These are phyloP conservation scores for Harpagoxenus sublaevis DNA, from an alignment of 2,888 invertebrate species.

Conservation along the genomic window DNA sequence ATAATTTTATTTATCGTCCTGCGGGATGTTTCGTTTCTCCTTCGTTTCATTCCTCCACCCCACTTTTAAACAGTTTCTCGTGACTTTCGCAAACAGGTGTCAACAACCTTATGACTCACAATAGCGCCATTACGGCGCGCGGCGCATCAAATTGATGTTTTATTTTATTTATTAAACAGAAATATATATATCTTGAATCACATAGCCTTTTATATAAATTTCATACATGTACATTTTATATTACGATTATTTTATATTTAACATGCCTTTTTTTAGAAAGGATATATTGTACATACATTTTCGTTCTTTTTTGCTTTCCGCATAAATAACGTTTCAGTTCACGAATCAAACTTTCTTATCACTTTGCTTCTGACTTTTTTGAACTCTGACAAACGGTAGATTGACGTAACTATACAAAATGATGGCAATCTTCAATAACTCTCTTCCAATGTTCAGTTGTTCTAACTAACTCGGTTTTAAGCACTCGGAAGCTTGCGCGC, in stretches of 20 bases:
- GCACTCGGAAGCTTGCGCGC: neutral
- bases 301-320: neutral
- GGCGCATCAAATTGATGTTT: conserved; percentile 54
- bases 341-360: neutral
- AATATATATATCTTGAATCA: neutral
- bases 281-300: neutral
- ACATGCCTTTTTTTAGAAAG: too few species aligned
- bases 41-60: neutral
- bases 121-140: conserved; percentile 28
- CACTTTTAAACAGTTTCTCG: conserved; percentile 40
- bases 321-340: neutral
- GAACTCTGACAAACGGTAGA: neutral
- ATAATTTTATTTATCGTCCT: conserved; percentile 70
- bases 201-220: too few species aligned
- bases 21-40: conserved; percentile 29
- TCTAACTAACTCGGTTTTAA: neutral
- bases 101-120: conserved; percentile 45
- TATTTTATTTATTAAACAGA: conserved; percentile 25
- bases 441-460: neutral
- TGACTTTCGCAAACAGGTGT: conserved; percentile 65
- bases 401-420: neutral
- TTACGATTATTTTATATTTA: too few species aligned
- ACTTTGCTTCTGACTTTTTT: neutral
- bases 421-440: conserved; percentile 10
- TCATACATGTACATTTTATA: neutral